A percentile compares a stretch with the other conserved stretches of the same genome.
Conservation (phyloP, 2,888 invertebrate genomes). For the Seira musarum region DNA sequence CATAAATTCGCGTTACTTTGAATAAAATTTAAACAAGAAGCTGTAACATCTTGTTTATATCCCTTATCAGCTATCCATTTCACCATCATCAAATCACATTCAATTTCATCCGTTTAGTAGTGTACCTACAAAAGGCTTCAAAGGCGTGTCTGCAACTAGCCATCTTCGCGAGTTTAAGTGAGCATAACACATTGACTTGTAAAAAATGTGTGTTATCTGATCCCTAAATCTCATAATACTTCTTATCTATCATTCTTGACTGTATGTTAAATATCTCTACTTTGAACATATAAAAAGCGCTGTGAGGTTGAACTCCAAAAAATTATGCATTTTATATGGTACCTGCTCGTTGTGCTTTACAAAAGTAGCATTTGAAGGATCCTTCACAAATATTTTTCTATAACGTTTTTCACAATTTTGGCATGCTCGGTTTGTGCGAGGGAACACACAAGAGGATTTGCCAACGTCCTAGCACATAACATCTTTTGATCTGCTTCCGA, state of each 20-base stretch:
- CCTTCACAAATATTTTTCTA: background rate
- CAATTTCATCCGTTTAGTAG: background rate
- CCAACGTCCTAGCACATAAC: constrained; percentile 20
- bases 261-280: background rate
- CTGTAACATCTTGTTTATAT: too few relatives aligned
- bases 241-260: background rate
- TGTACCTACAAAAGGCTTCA: constrained; percentile 21
- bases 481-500: constrained; percentile 42
- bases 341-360: too few relatives aligned
- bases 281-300: too few relatives aligned
- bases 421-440: background rate
- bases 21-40: too few relatives aligned
- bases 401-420: constrained; percentile 6
- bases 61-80: too few relatives aligned
- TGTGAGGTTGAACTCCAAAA: background rate
- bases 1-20: too few relatives aligned
- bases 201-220: constrained; percentile 38
- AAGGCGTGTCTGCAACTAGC: constrained; percentile 44
- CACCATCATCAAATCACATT: background rate
- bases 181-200: constrained; percentile 40
- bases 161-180: constrained; percentile 42
- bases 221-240: constrained; percentile 31
- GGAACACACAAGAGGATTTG: constrained; percentile 33
- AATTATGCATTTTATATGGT: too few relatives aligned
- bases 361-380: too few relatives aligned